A percentile compares a stretch with the other conserved stretches of the same genome.
Evolutionary conservation across 2,888 invertebrate genomes (phyloP).

Genomic region (Serrognathus titanus): DNA sequence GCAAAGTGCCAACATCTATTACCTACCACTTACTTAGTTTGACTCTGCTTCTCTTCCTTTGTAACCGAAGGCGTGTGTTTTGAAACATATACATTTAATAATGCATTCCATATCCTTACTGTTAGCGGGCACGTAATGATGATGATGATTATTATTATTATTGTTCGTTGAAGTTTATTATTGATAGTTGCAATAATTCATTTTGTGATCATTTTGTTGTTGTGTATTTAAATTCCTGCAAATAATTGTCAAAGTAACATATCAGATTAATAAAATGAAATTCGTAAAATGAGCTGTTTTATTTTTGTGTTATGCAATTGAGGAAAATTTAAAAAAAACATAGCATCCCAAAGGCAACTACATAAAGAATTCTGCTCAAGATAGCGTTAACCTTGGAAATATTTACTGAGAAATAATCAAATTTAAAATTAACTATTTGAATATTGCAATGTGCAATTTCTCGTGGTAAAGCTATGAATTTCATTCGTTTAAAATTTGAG

Average conservation of each 20-base stretch:
- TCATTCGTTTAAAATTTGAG: no score
- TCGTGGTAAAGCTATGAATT: no score
- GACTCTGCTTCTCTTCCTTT: not conserved
- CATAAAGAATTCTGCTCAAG: no score
- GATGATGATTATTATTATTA: slow-evolving; percentile 12
- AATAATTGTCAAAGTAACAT: slow-evolving; percentile 38
- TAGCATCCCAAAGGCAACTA: no score
- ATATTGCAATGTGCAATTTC: no score
- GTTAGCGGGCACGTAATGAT: slow-evolving; percentile 26
- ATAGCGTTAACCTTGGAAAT: no score
- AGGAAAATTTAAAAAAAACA: no score
- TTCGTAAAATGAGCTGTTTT: slow-evolving; percentile 16
- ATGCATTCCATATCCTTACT: slow-evolving; percentile 32
- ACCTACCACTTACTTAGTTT: not conserved
- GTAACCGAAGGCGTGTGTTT: no score
- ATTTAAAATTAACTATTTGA: no score
- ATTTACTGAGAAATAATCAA: no score
- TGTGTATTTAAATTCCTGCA: slow-evolving; percentile 29
- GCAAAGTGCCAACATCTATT: not conserved
- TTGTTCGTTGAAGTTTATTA: slow-evolving; percentile 12
- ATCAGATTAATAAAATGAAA: slow-evolving; percentile 33
- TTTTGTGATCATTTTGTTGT: slow-evolving; percentile 27
- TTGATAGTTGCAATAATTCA: slow-evolving; percentile 31
- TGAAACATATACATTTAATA: slow-evolving; percentile 5
- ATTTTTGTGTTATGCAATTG: not conserved